Base-by-base conservation (phyloP, 2,113 vertebrate species). In the Gasterosteus nipponicus region DNA sequence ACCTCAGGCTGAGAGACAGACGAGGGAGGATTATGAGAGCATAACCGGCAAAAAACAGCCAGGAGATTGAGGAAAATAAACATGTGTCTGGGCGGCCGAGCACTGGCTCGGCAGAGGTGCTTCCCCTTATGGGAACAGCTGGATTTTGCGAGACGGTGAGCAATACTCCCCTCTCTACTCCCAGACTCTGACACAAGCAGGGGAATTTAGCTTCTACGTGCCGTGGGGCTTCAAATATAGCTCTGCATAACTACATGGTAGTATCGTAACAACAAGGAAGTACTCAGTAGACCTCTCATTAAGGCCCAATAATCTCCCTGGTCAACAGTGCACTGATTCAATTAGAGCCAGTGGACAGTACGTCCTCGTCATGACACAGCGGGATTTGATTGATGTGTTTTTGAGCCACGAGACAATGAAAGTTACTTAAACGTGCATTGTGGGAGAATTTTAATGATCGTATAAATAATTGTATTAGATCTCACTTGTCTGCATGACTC, bases 121-220 rank as follows among this genome's bases (percentile, higher is more conserved):
- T 93, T 91, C 92, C 91, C 88, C 92, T 85, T 89, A 91, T 90
- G 83, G 86, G 88, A 85, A 86, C 89, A 93, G 91, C 93, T 93
- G 89, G 85, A 91, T 87, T 56, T 91, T 88, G 86, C 64, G 84
- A 92, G 91, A 92, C 86, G 46, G 83, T 92, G 92, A 93, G 91
- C 89, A 93, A 93, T 88, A 88, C 84, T 88, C 76, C 87, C 89
- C 86, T 80, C 77, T 84, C 73, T 72, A 82, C 83, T 92, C 81
- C 89, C 85, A 91, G 91, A 92, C 92, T 90, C 90, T 93, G 92
- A 94, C 91, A 93, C 91, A 93, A 92, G 83, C 81, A 78, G 91
- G 92, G 92, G 90, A 93, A 91, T 94, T 92, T 91, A 91, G 84
- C 83, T 81, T 56, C 73, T 89, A 77, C 8, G 22, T 91, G 81